Base-by-base conservation (phyloP, 2,888 invertebrate genomes). In the Microctonus hyperodae region DNA sequence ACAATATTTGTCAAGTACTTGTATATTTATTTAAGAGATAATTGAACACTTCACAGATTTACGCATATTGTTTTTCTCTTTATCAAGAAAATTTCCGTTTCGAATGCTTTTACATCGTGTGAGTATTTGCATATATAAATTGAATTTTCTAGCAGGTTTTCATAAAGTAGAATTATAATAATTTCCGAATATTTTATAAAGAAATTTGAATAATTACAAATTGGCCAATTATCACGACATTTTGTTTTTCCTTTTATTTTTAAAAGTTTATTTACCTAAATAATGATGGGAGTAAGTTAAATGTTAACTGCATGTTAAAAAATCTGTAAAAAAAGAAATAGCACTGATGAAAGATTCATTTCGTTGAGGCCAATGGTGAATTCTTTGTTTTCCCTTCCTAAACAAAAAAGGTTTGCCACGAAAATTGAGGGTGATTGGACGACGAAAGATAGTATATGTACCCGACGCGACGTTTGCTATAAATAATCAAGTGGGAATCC, bases 401-500 rank as follows among this genome's bases (percentile, higher is more conserved):
- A n/a, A 44, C 44, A 5, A 75, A 73, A 74, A 74, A 69, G 66
- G 71, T 67, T 71, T 59, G 65, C 65, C 65, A 64, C 65, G 55
- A 48, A 67, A 56, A 40, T 23, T 63, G 72, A 74, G 74, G 73
- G 76, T 73, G 78, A 76, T 75, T 74, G 73, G 73, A 70, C 72
- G 71, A 64, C 68, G 67, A 59, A 60, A 63, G 56, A 56, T 53
- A 59, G 20, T 16, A 16, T 44, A 44, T 44, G 7, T 44, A 44
- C 37, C 22, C 40, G 58, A 72, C 72, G 71, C 69, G 67, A 64
- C 57, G 65, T 58, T 37, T 23, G 72, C 79, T 79, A 79, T 79
- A 79, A 79, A 79, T 79, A 79, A 77, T 75, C 74, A n/a, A 35
- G 75, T 74, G 79, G 79, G 76, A 79, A 79, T 79, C 79, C 78